Conservation (phyloP, 2,888 invertebrate species). For the Aquatica leii region DNA sequence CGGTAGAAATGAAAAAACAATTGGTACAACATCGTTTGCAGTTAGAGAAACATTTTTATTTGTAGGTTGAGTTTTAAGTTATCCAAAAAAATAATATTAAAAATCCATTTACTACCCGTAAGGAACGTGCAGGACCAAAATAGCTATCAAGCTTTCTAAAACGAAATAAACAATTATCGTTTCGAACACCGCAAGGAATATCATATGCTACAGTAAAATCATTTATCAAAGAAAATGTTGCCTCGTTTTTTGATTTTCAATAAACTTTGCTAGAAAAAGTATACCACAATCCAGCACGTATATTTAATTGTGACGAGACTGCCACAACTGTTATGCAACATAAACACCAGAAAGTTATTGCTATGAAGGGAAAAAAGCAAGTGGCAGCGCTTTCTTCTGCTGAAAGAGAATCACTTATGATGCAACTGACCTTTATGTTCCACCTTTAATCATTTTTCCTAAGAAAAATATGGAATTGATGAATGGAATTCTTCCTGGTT, state of each 20-base stretch:
- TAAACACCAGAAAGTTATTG: constrained; percentile 34
- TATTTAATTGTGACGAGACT: constrained; percentile 45
- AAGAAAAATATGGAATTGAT: constrained; percentile 48
- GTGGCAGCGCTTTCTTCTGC: constrained; percentile 43
- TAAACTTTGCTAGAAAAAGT: not conserved
- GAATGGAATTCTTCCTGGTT: constrained; percentile 48
- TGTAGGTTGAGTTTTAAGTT: no score
- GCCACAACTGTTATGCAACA: not conserved
- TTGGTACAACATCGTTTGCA: no score
- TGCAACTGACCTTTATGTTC: constrained; percentile 42
- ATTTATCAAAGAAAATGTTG: constrained; percentile 1
- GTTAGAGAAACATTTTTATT: no score
- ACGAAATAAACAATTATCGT: not conserved
- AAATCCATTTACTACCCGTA: no score
- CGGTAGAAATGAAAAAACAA: no score
- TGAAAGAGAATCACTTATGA: constrained; percentile 46
- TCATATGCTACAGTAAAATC: constrained; percentile 1
- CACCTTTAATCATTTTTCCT: no score
- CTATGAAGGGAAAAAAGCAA: constrained; percentile 45
- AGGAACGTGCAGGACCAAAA: no score
- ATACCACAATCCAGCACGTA: not conserved
- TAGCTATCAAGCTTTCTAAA: no score
- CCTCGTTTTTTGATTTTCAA: not conserved
- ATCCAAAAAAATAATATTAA: no score
- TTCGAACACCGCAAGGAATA: constrained; percentile 2